Evolutionary conservation across 2,888 invertebrate genomes (phyloP), one percentile per base, ranked within the genome.

Genomic region (Omphaloscelis lunosa): DNA sequence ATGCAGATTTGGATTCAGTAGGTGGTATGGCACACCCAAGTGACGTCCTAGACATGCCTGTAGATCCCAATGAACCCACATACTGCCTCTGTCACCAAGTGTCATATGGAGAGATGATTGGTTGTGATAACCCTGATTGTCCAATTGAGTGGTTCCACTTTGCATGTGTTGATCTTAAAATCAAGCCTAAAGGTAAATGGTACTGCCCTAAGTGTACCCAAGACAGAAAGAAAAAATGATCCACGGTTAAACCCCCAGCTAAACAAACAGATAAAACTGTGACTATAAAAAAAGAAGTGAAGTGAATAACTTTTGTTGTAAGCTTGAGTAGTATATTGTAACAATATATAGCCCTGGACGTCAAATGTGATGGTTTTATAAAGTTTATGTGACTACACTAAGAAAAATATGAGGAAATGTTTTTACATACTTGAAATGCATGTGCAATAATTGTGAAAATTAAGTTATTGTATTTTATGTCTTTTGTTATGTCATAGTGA

Each of bases 61-160:
- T 98, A 0, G 98, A 99, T 97, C 99, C 99, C 0, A 99, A 99
- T 92, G 99, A 99, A 93, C 99, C 99, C 0, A 99, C 99, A 0
- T 99, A 99, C 93, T 99, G 99, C 94, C 97, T 99, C 59, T 99
- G 99, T 92, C 99, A 99, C 95, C 99, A 99, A 97, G 98, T 98
- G 70, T 99, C 99, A 7, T 99, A 99, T 90, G 99, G 99, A 75
- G 99, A 99, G 97, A 99, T 99, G 99, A 99, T 99, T 92, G 99
- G 98, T 84, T 99, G 99, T 97, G 99, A 99, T 95, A 99, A 99
- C 95, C 98, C 98, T 70, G 98, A 98, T 88, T 97, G 98, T 79
- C 98, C 98, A 11, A 99, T 99, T 82, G 99, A 99, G 94, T 99
- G 99, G 99, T 99, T 99, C 96, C 99, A 99, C 95, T 99, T 99